A percentile compares a stretch with the other conserved stretches of the same genome.
These are phyloP conservation scores for Barypeithes pellucidus DNA, from an alignment of 2,888 invertebrate genomes.

Conservation along the genomic window DNA sequence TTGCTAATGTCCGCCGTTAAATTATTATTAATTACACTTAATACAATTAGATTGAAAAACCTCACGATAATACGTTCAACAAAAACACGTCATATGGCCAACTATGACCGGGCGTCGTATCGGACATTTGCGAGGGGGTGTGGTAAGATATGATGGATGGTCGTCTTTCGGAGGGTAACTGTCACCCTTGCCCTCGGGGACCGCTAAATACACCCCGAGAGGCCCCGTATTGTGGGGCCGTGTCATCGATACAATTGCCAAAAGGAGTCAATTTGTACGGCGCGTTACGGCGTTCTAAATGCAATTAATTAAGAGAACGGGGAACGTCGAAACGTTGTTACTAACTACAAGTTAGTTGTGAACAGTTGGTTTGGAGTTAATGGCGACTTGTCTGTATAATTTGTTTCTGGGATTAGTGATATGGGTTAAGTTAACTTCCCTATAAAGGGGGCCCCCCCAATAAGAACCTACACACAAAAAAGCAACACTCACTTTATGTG, in stretches of 20 bases:
- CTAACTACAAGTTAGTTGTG: conserved; percentile 26
- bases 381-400: conserved; percentile 25
- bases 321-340: conserved; percentile 36
- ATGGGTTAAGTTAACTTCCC: background rate
- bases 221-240: conserved; percentile 47
- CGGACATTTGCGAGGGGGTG: conserved; percentile 66
- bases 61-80: background rate
- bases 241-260: conserved; percentile 63
- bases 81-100: conserved; percentile 53
- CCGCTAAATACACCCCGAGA: conserved; percentile 54
- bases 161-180: conserved; percentile 58
- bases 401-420: conserved; percentile 11
- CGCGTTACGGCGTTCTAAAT: conserved; percentile 38
- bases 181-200: conserved; percentile 57
- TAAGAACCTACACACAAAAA: too few species aligned
- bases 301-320: conserved; percentile 50
- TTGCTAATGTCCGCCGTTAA: too few species aligned
- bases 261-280: conserved; percentile 62
- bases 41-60: background rate
- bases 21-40: background rate
- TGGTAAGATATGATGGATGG: conserved; percentile 66
- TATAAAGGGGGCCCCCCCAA: too few species aligned
- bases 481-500: too few species aligned
- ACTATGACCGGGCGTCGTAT: conserved; percentile 37
- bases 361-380: conserved; percentile 28